Conservation (phyloP, 2,113 vertebrate genomes). For the Mirza zaza region DNA sequence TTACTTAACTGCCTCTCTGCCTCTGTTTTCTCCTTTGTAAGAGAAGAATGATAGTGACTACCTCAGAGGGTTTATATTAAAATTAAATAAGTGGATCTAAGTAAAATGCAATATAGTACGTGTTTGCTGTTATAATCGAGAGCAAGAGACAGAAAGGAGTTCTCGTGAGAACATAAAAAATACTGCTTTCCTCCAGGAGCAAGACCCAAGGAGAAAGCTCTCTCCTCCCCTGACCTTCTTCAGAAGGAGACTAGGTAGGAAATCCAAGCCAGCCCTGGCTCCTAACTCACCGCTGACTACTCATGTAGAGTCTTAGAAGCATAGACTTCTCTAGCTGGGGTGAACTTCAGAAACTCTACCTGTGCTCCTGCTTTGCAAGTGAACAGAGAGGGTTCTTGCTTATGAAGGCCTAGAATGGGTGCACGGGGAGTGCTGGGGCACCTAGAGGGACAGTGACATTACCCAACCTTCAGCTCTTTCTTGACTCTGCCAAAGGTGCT, state of each 20-base stretch:
- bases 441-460: background rate
- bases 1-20: background rate
- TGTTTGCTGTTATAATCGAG: background rate
- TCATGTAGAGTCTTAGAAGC: background rate
- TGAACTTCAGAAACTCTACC: background rate
- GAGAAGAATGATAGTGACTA: background rate
- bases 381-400: background rate
- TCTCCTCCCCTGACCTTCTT: background rate
- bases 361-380: background rate
- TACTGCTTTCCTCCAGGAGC: background rate
- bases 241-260: background rate
- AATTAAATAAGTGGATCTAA: background rate
- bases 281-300: background rate
- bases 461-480: background rate
- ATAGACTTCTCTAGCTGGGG: background rate
- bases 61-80: background rate
- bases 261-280: background rate
- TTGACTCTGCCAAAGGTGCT: background rate
- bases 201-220: background rate
- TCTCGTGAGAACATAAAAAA: background rate
- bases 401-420: too few species aligned
- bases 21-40: background rate
- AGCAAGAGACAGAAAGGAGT: background rate
- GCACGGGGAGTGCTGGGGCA: accelerated
- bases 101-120: background rate